Evolutionary conservation across 2,113 vertebrate genomes (phyloP).

Genomic region (Poeciliopsis occidentalis): DNA sequence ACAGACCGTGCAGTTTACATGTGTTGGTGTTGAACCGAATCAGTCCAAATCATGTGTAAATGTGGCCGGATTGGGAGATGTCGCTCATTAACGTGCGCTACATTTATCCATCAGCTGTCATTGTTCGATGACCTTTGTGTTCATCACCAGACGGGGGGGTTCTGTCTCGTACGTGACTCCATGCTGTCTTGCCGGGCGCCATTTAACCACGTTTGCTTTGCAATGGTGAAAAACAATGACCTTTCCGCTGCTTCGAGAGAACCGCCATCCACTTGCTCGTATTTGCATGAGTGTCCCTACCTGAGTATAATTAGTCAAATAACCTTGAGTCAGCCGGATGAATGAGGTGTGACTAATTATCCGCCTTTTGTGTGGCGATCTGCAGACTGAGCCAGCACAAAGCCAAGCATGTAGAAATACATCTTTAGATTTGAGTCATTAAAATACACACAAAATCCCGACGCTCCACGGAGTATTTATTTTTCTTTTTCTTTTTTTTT

Average conservation of each 20-base stretch:
- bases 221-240: conserved; percentile 37
- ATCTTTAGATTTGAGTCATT: conserved; percentile 19
- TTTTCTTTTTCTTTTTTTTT: no score
- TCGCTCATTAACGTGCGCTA: background rate
- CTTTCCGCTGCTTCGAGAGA: conserved; percentile 39
- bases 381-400: conserved; percentile 22
- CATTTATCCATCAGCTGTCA: conserved; percentile 25
- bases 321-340: conserved; percentile 68
- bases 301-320: conserved; percentile 68
- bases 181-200: conserved; percentile 8
- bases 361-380: conserved; percentile 44
- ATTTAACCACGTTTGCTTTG: conserved; percentile 30
- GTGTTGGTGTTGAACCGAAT: background rate
- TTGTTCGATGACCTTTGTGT: conserved; percentile 39
- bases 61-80: background rate
- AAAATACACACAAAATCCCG: background rate
- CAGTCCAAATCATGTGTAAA: background rate
- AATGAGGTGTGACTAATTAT: conserved; percentile 75
- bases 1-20: no score
- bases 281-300: conserved; percentile 66
- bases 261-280: conserved; percentile 7
- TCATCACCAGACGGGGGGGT: conserved; percentile 9
- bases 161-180: conserved; percentile 17
- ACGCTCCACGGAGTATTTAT: background rate
- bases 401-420: conserved; percentile 4